A percentile compares a stretch with the other conserved stretches of the same genome.
These are phyloP conservation scores for Polydrusus cervinus DNA, from an alignment of 2,888 invertebrate species.

Conservation along the genomic window DNA sequence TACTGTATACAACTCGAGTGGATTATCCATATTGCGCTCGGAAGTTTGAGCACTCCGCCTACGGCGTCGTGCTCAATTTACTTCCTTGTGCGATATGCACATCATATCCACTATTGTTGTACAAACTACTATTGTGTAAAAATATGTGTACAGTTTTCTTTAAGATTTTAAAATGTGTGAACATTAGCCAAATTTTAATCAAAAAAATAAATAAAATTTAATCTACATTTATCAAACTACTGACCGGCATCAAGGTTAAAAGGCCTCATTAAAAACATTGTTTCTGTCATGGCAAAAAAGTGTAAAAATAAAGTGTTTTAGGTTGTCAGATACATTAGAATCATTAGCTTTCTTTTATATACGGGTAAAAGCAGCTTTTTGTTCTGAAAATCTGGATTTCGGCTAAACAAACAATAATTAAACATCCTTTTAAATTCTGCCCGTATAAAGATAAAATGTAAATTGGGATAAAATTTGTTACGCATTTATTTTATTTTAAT, in stretches of 20 bases:
- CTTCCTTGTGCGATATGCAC: no score
- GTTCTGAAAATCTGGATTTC: neutral
- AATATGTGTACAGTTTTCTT: no score
- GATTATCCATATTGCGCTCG: no score
- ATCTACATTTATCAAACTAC: neutral
- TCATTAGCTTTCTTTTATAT: slow-evolving; percentile 26
- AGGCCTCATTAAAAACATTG: slow-evolving; percentile 11
- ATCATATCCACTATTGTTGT: no score
- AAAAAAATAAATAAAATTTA: no score
- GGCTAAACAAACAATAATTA: neutral
- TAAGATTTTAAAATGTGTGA: no score
- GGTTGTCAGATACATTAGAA: slow-evolving; percentile 32
- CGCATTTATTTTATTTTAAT: slow-evolving; percentile 2
- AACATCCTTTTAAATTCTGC: slow-evolving; percentile 4
- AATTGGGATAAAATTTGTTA: slow-evolving; percentile 1
- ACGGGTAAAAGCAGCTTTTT: slow-evolving; percentile 12
- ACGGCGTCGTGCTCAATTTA: no score
- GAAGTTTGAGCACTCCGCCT: no score
- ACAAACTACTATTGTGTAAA: no score
- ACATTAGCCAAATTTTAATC: neutral
- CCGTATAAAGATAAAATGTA: neutral
- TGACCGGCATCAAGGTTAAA: neutral
- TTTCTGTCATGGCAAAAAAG: slow-evolving; percentile 3
- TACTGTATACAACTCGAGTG: no score
- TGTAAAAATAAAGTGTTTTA: slow-evolving; percentile 18